Conservation (phyloP, 1,140 invertebrate genomes). For the Zaprionus kolodkinae region DNA sequence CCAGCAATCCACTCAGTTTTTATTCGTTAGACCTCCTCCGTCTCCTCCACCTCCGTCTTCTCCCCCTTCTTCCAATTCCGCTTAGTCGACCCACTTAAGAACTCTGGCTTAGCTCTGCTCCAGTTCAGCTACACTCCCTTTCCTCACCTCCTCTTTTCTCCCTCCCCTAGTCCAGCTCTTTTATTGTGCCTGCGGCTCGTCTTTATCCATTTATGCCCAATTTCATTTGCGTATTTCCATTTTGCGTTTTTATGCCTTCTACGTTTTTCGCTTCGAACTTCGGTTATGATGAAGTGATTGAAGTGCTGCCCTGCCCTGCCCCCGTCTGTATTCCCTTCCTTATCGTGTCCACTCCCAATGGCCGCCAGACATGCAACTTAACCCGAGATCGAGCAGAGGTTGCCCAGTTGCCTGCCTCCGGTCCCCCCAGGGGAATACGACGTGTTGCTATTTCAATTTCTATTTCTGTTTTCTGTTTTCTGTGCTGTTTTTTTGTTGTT, state of each 20-base stretch:
- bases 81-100: not conserved
- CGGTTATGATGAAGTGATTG: conserved; percentile 78
- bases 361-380: conserved; percentile 69
- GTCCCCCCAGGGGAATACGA: conserved; percentile 17
- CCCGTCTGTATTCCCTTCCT: conserved; percentile 10
- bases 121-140: not conserved
- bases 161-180: not conserved
- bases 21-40: conserved; percentile 53
- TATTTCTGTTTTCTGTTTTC: conserved; percentile 43
- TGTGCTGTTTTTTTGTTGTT: not conserved
- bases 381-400: not conserved
- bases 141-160: not conserved
- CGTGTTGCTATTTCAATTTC: conserved; percentile 68
- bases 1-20: conserved; percentile 73
- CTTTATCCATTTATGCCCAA: conserved; percentile 46
- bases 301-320: conserved; percentile 39
- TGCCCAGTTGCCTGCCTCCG: not conserved
- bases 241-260: conserved; percentile 53
- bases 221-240: conserved; percentile 58
- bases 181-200: conserved; percentile 9
- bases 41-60: too few species aligned
- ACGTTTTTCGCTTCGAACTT: conserved; percentile 44
- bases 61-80: not conserved
- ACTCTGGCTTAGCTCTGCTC: conserved; percentile 12
- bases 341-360: conserved; percentile 54